These are phyloP conservation scores for Acyrthosiphon pisum DNA, from an alignment of 1,140 invertebrate species.

Conservation along the genomic window DNA sequence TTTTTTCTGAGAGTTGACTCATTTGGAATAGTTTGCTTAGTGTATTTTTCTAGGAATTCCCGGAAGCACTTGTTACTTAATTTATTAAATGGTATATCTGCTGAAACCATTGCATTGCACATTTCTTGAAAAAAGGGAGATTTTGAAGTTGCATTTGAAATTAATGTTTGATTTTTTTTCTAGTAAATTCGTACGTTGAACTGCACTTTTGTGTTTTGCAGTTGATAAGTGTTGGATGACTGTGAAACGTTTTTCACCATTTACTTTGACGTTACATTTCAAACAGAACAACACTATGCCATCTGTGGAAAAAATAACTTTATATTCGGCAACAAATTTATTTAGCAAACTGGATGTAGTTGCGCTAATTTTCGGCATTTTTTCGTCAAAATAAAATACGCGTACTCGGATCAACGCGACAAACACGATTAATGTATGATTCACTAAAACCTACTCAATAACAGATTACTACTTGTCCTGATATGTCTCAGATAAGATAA, in stretches of 20 bases:
- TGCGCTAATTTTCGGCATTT: too few relatives aligned
- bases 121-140: not conserved
- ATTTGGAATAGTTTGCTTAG: not conserved
- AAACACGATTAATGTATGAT: slow-evolving; percentile 19
- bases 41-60: slow-evolving; percentile 4
- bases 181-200: not conserved
- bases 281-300: not conserved
- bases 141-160: slow-evolving; percentile 11
- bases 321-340: slow-evolving; percentile 16
- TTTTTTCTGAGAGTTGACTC: not conserved
- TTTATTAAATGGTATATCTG: slow-evolving; percentile 20
- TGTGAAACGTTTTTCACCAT: slow-evolving; percentile 14
- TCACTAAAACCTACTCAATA: not conserved
- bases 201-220: slow-evolving; percentile 12
- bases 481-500: too few relatives aligned
- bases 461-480: too few relatives aligned
- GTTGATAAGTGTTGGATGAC: slow-evolving; percentile 8
- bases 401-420: not conserved
- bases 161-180: slow-evolving; percentile 1
- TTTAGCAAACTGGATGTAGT: not conserved
- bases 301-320: not conserved
- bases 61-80: not conserved
- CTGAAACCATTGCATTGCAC: not conserved
- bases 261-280: slow-evolving; percentile 30
- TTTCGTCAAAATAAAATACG: not conserved